Conservation (phyloP, 2,113 vertebrate genomes). For the Carollia perspicillata region DNA sequence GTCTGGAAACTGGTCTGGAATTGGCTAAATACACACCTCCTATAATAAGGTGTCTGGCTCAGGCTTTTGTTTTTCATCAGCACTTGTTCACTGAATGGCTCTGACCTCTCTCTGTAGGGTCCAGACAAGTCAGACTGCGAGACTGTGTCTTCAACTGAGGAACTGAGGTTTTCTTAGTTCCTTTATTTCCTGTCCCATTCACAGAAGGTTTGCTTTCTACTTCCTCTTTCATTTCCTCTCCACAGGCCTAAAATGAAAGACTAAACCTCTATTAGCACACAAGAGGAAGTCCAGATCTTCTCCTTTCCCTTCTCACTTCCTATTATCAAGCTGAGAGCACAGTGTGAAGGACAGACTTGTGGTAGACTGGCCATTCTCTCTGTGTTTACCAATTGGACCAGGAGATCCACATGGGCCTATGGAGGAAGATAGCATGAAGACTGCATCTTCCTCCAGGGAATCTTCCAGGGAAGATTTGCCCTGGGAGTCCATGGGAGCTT, state of each 20-base stretch:
- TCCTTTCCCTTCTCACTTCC: background rate
- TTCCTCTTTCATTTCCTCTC: background rate
- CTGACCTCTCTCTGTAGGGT: rapidly evolving
- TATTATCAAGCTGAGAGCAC: rapidly evolving
- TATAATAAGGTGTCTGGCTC: background rate
- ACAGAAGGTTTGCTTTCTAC: rapidly evolving
- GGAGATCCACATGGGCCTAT: too few species aligned
- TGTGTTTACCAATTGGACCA: background rate
- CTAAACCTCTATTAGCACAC: background rate
- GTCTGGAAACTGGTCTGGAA: background rate
- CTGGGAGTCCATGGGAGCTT: background rate
- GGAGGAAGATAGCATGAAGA: background rate
- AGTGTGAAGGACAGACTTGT: too few species aligned
- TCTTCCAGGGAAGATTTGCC: background rate
- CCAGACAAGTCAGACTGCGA: background rate
- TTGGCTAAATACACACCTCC: background rate
- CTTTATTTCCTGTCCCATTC: background rate
- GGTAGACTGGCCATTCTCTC: background rate
- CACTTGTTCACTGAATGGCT: background rate
- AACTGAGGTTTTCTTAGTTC: background rate
- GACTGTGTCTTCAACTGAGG: background rate
- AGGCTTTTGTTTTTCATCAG: background rate
- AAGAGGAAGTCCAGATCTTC: background rate
- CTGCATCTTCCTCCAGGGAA: background rate
- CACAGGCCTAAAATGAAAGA: background rate